Evolutionary conservation across 1,140 invertebrate genomes (phyloP), one percentile per base, ranked within the genome.

Genomic region (Bombus waltoni): DNA sequence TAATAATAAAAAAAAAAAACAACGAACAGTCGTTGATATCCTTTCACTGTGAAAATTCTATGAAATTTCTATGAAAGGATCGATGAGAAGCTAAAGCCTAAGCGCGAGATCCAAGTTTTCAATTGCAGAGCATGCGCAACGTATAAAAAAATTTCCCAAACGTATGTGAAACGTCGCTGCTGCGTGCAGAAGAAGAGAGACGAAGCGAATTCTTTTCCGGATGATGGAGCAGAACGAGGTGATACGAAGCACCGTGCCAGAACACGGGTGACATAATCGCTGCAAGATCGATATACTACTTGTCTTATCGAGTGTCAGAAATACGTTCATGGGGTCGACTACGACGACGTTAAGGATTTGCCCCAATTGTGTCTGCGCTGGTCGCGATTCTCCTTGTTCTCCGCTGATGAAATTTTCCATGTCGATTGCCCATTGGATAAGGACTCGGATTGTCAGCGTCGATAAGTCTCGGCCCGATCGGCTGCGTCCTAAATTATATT

Each of bases 221-320:
- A 47, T n/a, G 83, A 74, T 32, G 70, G 42, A 57, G 78, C 62
- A 25, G 28, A 75, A 59, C 72, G 22, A 25, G 47, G 18, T 11
- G 66, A 73, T 28, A 62, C 66, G 70, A 59, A 76, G 73, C 59
- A 57, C 32, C 25, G 74, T 72, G 88, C 65, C 82, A 44, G 81
- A 57, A 53, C 57, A 82, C 40, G 75, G 77, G n/a, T 89, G 89
- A 90, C 88, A 90, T 79, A 85, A 89, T 89, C 88, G 79, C 59
- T 25, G 57, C 53, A 5, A 66, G 80, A 81, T 82, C 74, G 38
- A 85, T 72, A 74, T 57, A 68, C 40, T 47, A 59, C 62, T 65
- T 47, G 65, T 40, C 65, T 90, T 79, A 87, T 89, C 89, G 68
- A 84, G 47, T 80, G 44, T 81, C 79, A 65, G 81, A 85, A 77